These are phyloP conservation scores for Anas georgica DNA, from an alignment of 2,797 vertebrate species.

Conservation along the genomic window DNA sequence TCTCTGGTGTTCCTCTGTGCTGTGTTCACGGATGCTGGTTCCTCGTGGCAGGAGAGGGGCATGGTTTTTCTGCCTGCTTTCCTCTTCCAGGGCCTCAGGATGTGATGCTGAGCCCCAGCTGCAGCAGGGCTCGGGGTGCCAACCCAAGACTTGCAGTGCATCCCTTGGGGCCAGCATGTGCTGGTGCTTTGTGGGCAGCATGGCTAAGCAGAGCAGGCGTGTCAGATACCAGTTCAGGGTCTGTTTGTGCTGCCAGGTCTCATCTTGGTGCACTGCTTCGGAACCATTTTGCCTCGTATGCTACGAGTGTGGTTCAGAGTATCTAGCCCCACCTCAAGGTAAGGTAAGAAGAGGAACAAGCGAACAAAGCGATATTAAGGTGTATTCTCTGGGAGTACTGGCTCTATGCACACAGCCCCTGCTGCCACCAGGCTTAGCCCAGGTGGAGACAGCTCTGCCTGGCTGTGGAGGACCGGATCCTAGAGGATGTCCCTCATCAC, in stretches of 20 bases:
- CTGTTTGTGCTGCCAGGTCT: background rate
- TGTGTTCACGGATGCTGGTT: background rate
- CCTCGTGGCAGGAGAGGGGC: background rate
- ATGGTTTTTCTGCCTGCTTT: background rate
- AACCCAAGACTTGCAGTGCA: background rate
- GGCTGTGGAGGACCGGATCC: background rate
- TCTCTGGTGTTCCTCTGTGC: background rate
- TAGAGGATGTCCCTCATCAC: background rate
- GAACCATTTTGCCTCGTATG: background rate
- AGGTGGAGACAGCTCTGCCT: background rate
- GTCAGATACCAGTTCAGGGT: background rate
- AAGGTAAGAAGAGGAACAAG: background rate
- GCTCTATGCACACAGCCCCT: background rate
- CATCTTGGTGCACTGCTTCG: background rate
- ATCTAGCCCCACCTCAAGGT: background rate
- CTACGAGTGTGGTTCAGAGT: background rate
- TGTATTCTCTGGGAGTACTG: background rate
- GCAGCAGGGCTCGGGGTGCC: fast-evolving
- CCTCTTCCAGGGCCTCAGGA: background rate
- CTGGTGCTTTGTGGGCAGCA: fast-evolving
- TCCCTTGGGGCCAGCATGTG: fast-evolving
- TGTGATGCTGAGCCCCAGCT: background rate
- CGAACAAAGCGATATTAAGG: background rate
- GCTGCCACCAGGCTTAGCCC: background rate
- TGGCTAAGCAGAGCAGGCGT: background rate